Conservation (phyloP, 2,113 vertebrate genomes). For the Tringa solitaria region DNA sequence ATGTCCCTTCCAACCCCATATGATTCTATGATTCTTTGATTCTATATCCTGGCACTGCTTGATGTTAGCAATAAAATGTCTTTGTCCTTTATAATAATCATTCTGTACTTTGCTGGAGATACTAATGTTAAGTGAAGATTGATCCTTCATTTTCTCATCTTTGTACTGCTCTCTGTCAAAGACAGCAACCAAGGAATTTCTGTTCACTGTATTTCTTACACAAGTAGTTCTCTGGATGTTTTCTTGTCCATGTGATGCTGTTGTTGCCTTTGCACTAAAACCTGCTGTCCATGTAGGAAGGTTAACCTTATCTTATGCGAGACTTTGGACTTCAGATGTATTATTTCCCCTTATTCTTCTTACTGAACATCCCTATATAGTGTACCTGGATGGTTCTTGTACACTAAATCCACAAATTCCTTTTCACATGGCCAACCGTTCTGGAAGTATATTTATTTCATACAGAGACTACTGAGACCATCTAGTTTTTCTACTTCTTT, state of each 20-base stretch:
- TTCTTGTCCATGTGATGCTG: neutral
- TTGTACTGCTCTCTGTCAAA: neutral
- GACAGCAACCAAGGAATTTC: neutral
- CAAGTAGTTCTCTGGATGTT: neutral
- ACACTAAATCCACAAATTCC: neutral
- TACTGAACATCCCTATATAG: neutral
- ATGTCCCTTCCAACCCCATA: too few relatives aligned
- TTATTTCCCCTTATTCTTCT: neutral
- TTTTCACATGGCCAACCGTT: neutral
- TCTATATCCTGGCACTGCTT: neutral
- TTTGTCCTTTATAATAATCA: neutral
- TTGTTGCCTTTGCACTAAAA: neutral
- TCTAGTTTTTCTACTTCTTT: neutral
- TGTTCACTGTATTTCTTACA: neutral
- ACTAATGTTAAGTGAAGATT: neutral
- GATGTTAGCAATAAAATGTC: neutral
- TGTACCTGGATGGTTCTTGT: neutral
- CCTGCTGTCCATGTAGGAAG: neutral
- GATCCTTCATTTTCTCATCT: neutral
- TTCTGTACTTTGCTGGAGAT: neutral
- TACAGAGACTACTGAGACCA: neutral
- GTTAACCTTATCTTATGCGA: neutral
- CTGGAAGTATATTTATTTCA: neutral
- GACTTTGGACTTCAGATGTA: neutral
- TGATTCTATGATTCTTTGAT: too few relatives aligned